Evolutionary conservation across 2,113 vertebrate genomes (phyloP).

Genomic region (Fregata magnificens): DNA sequence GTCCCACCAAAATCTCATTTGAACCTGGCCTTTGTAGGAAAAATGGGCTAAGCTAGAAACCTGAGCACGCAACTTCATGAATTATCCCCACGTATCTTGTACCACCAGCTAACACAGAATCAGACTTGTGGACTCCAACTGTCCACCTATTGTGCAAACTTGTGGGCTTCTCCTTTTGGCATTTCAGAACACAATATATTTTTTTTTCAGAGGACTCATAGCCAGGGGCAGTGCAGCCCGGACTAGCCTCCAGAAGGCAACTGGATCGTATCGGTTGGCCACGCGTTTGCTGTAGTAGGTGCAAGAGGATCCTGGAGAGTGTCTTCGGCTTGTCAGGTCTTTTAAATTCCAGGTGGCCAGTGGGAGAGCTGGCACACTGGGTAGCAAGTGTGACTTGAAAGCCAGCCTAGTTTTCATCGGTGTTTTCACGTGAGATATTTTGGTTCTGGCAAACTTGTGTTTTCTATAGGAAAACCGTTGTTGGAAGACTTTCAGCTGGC

Average conservation of each 20-base stretch:
- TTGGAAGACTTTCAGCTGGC: neutral
- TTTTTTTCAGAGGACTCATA: neutral
- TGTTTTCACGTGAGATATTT: neutral
- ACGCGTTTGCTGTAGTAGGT: rapidly evolving
- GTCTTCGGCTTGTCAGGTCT: neutral
- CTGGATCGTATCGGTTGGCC: neutral
- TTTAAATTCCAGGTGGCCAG: neutral
- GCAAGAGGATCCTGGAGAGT: neutral
- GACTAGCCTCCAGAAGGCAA: neutral
- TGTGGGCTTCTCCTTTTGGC: neutral
- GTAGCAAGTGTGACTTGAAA: neutral
- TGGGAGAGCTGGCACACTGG: rapidly evolving
- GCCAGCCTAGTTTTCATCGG: neutral
- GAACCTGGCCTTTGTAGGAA: neutral
- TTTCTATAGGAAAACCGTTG: neutral
- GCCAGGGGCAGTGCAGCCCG: neutral
- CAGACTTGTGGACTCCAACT: neutral
- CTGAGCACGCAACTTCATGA: rapidly evolving
- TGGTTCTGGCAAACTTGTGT: neutral
- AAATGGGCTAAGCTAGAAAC: neutral
- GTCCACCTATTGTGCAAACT: too few species aligned
- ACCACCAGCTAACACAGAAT: neutral
- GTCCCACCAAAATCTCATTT: neutral
- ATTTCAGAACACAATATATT: neutral
- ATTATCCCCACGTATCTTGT: neutral